These are phyloP conservation scores for Drosophila subquinaria DNA, from an alignment of 2,888 invertebrate genomes.

Conservation along the genomic window DNA sequence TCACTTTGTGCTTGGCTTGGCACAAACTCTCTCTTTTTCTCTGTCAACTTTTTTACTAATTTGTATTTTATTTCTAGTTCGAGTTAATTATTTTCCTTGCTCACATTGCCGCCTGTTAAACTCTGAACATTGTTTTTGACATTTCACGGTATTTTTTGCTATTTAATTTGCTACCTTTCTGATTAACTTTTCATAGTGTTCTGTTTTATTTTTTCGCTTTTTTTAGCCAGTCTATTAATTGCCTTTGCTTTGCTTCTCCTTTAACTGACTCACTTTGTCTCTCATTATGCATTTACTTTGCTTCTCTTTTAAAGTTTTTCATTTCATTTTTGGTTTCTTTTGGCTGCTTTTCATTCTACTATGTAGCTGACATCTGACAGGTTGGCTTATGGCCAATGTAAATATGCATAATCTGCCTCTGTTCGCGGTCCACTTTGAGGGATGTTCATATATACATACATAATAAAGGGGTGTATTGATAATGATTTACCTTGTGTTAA, in stretches of 20 bases:
- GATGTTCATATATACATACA: not conserved
- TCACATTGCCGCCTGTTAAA: no score
- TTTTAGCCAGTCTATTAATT: not conserved
- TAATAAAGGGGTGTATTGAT: not conserved
- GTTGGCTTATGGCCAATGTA: constrained; percentile 6
- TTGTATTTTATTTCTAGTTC: not conserved
- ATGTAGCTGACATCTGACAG: constrained; percentile 15
- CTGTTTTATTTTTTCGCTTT: no score
- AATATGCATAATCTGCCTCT: constrained; percentile 34
- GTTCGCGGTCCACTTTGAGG: constrained; percentile 20
- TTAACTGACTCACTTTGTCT: not conserved
- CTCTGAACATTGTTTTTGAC: no score
- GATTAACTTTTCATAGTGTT: not conserved
- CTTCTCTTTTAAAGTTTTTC: not conserved
- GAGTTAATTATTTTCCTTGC: not conserved
- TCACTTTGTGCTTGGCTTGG: not conserved
- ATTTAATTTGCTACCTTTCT: not conserved
- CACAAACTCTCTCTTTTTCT: not conserved
- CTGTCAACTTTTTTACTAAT: not conserved
- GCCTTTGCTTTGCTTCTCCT: not conserved
- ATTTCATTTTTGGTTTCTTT: not conserved
- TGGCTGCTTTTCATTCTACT: constrained; percentile 8
- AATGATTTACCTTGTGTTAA: constrained; percentile 93
- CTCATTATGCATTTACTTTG: not conserved
- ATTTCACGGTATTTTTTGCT: no score